A percentile compares a stretch with the other conserved stretches of the same genome.
Conservation (phyloP, 2,888 invertebrate genomes). For the Chalcis sispes region DNA sequence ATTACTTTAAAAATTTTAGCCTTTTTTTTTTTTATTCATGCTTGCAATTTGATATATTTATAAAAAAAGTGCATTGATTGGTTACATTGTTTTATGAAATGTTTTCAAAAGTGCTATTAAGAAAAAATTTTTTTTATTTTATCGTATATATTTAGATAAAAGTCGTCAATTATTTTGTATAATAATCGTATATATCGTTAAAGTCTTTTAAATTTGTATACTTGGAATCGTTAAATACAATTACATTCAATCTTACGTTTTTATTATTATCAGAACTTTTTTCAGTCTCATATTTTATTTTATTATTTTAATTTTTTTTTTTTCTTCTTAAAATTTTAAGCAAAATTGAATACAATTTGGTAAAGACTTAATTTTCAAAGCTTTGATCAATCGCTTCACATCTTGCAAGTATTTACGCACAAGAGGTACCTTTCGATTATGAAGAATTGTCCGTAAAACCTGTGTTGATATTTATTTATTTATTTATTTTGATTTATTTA, state of each 20-base stretch:
- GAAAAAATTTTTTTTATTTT: too few species aligned
- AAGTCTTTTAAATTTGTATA: background rate
- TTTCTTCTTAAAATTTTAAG: too few species aligned
- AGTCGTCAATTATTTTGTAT: too few species aligned
- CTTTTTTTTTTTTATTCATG: background rate
- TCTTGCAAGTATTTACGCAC: slow-evolving; percentile 4
- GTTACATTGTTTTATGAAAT: background rate
- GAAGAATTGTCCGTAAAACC: slow-evolving; percentile 52
- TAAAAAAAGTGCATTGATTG: background rate
- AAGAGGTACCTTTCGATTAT: slow-evolving; percentile 54
- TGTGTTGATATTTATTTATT: background rate
- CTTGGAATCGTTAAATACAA: background rate
- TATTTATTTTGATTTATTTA: too few species aligned
- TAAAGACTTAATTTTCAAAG: slow-evolving; percentile 14
- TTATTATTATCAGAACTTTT: too few species aligned
- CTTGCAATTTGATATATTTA: background rate
- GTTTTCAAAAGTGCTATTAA: too few species aligned
- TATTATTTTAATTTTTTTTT: too few species aligned
- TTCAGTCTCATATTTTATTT: background rate
- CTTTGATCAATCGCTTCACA: slow-evolving; percentile 4
- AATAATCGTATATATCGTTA: background rate
- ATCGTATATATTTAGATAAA: too few species aligned
- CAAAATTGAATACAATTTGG: background rate
- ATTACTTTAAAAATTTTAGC: background rate
- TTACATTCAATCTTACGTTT: background rate